These are phyloP conservation scores for Hozukius guyotensis DNA, from an alignment of 2,797 vertebrate genomes.

Conservation along the genomic window DNA sequence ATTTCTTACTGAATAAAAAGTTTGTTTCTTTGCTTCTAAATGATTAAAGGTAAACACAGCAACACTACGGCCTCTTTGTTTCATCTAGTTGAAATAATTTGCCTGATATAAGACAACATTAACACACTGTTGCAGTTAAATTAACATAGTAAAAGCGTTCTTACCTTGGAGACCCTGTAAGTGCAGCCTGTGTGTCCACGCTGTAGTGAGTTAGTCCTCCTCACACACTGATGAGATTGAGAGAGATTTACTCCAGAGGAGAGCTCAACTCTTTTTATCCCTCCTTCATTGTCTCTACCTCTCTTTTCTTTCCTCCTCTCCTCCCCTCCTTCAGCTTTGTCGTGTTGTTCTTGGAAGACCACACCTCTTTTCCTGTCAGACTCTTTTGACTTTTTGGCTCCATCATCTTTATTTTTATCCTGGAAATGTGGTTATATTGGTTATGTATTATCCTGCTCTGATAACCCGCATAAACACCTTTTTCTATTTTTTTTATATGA, in stretches of 20 bases:
- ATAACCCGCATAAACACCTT: not conserved
- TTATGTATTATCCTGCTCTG: not conserved
- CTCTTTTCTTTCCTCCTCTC: constrained; percentile 36
- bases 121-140: not conserved
- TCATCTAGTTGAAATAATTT: not conserved
- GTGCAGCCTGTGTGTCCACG: constrained; percentile 17
- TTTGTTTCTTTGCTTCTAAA: not conserved
- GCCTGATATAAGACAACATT: not conserved
- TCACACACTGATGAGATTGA: constrained; percentile 72
- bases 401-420: not conserved
- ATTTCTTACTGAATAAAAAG: not conserved
- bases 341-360: constrained; percentile 32
- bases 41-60: not conserved
- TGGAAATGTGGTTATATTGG: not conserved
- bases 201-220: constrained; percentile 36
- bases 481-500: not conserved
- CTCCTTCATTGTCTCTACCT: constrained; percentile 47
- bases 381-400: not conserved
- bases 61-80: not conserved
- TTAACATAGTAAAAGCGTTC: not conserved
- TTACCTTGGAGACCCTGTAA: constrained; percentile 48
- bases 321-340: constrained; percentile 29
- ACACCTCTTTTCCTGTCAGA: constrained; percentile 47
- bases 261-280: constrained; percentile 54
- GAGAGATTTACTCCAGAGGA: constrained; percentile 71